Conservation (phyloP, 2,888 invertebrate species). For the Trichopoda pennipes region DNA sequence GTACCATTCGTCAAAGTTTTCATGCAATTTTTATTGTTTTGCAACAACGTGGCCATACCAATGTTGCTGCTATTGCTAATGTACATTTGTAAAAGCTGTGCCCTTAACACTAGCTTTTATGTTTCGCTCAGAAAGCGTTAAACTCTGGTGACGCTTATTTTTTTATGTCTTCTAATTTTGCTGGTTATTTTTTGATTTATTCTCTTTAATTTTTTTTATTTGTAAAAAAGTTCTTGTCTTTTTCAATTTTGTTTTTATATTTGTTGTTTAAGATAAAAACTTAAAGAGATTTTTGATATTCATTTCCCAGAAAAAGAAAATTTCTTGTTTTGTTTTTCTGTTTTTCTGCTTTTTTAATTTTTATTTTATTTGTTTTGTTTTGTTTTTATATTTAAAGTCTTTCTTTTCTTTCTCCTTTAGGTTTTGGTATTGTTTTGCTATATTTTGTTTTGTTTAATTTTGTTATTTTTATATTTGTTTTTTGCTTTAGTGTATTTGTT, state of each 20-base stretch:
- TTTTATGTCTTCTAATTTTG: not conserved
- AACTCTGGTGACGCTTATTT: not conserved
- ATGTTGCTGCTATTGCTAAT: constrained; percentile 75
- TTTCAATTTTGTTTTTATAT: not conserved
- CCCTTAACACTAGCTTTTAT: constrained; percentile 19
- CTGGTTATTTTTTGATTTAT: constrained; percentile 8
- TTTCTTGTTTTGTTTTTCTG: constrained; percentile 29
- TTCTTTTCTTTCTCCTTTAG: constrained; percentile 64
- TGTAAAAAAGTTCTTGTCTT: not conserved
- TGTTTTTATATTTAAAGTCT: constrained; percentile 52
- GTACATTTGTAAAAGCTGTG: constrained; percentile 71
- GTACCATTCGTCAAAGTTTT: constrained; percentile 86
- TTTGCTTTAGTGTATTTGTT: constrained; percentile 58
- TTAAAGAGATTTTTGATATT: constrained; percentile 34
- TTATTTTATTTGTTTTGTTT: constrained; percentile 31
- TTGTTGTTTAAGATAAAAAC: constrained; percentile 14
- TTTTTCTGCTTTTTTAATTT: constrained; percentile 24
- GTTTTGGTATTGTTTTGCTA: constrained; percentile 39
- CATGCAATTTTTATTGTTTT: constrained; percentile 89
- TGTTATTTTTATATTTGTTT: constrained; percentile 42
- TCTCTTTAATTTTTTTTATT: constrained; percentile 4
- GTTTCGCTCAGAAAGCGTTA: not conserved
- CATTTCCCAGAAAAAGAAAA: constrained; percentile 35
- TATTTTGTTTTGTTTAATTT: constrained; percentile 27
- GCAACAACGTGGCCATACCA: constrained; percentile 90